Evolutionary conservation across 2,113 vertebrate species (phyloP).

Genomic region (Cyrtonyx montezumae): DNA sequence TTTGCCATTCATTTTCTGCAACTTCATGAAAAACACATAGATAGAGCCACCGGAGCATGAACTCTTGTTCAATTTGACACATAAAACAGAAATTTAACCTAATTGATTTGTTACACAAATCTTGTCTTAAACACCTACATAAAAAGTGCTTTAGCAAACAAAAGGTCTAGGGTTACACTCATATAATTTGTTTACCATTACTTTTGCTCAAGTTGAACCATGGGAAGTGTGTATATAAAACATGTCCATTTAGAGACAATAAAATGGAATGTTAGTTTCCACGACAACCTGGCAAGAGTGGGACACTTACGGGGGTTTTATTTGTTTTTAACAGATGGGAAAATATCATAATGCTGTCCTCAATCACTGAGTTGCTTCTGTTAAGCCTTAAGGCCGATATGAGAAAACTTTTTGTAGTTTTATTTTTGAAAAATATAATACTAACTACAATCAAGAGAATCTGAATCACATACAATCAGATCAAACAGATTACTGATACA

Average conservation of each 20-base stretch:
- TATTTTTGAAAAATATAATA: neutral
- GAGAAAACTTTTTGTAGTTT: neutral
- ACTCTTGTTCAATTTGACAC: neutral
- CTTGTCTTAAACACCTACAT: neutral
- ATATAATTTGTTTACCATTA: neutral
- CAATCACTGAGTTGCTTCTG: neutral
- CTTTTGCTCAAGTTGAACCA: slow-evolving; percentile 1
- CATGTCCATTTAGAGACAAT: neutral
- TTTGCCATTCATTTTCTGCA: neutral
- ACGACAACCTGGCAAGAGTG: neutral
- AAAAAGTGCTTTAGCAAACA: neutral
- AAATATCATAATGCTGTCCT: neutral
- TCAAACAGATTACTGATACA: neutral
- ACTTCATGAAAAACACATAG: neutral
- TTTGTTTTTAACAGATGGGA: neutral
- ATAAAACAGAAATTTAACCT: neutral
- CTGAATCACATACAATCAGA: neutral
- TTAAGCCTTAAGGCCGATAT: neutral
- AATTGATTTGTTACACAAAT: neutral
- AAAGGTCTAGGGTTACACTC: neutral
- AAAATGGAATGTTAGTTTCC: neutral
- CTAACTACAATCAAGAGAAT: neutral
- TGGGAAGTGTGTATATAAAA: neutral
- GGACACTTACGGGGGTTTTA: neutral
- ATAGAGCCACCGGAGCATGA: neutral